These are phyloP conservation scores for Tachyglossus aculeatus DNA, from an alignment of 2,797 vertebrate species.

Conservation along the genomic window DNA sequence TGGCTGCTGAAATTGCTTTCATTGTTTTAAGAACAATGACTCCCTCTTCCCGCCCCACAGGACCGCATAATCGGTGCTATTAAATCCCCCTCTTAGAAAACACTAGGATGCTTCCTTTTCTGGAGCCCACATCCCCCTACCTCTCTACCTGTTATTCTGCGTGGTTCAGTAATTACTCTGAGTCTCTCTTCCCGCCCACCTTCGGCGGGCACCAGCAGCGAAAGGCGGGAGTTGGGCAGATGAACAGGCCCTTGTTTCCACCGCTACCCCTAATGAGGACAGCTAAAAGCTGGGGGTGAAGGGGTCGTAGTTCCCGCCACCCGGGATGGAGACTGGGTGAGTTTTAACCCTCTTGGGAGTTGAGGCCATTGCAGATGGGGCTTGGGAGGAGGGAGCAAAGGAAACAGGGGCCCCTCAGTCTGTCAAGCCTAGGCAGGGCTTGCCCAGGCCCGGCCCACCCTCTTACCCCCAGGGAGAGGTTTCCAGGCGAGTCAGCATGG, in stretches of 20 bases:
- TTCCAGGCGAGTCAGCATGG: too few species aligned
- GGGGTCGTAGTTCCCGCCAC: not conserved
- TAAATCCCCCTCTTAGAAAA: not conserved
- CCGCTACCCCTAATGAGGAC: too few species aligned
- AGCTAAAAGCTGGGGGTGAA: not conserved
- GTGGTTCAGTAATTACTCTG: not conserved
- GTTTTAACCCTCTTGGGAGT: not conserved
- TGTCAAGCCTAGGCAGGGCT: too few species aligned
- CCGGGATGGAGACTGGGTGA: not conserved
- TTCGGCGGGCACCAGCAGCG: not conserved
- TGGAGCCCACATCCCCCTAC: not conserved
- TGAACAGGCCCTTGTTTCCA: too few species aligned
- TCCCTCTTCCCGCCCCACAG: not conserved
- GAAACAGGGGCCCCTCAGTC: too few species aligned
- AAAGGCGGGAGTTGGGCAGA: too few species aligned
- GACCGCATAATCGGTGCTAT: not conserved
- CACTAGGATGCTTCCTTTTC: not conserved
- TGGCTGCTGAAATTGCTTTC: constrained; percentile 1
- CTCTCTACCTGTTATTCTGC: fast-evolving
- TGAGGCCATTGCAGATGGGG: too few species aligned
- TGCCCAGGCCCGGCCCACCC: too few species aligned
- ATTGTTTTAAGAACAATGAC: not conserved
- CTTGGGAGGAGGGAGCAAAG: too few species aligned
- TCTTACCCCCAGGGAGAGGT: too few species aligned
- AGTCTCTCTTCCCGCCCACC: not conserved